Percentiles rank a stretch among this genome's conserved stretches.
phyloP scores from a whole-genome alignment of 2,113 vertebrate species.

The Mormyrus iriodes region DNA sequence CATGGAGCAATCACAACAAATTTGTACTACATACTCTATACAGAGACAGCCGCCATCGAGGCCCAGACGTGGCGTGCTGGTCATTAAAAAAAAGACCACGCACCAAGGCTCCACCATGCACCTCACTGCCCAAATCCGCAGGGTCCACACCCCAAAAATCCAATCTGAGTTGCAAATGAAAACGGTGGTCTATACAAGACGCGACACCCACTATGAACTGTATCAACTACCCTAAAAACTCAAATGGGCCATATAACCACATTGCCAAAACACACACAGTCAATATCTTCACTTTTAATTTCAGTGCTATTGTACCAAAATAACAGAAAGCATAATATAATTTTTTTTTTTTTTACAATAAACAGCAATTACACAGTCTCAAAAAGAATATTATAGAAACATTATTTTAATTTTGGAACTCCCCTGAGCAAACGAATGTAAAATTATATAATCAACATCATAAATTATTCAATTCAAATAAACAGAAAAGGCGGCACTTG shows the following conservation, averaged over 20 bases:
- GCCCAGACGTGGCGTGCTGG: conserved; percentile 31
- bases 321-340: not conserved
- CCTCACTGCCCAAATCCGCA: not conserved
- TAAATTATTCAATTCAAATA: conserved; percentile 14
- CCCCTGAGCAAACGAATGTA: not conserved
- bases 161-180: not conserved
- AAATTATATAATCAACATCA: conserved; percentile 14
- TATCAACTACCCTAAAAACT: not conserved
- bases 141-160: not conserved
- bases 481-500: not conserved
- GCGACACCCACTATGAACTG: not conserved
- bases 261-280: not conserved
- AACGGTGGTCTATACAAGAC: not conserved
- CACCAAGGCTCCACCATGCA: not conserved
- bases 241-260: not conserved
- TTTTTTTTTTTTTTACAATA: conserved; percentile 11
- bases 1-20: conserved; percentile 52
- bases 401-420: conserved; percentile 8
- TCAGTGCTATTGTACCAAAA: not conserved
- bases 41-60: conserved; percentile 42
- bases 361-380: not conserved
- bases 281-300: not conserved
- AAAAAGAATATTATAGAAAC: conserved; percentile 10
- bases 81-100: not conserved
- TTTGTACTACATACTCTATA: conserved; percentile 45